phyloP scores from a whole-genome alignment of 2,113 vertebrate species.

The Carollia perspicillata region DNA sequence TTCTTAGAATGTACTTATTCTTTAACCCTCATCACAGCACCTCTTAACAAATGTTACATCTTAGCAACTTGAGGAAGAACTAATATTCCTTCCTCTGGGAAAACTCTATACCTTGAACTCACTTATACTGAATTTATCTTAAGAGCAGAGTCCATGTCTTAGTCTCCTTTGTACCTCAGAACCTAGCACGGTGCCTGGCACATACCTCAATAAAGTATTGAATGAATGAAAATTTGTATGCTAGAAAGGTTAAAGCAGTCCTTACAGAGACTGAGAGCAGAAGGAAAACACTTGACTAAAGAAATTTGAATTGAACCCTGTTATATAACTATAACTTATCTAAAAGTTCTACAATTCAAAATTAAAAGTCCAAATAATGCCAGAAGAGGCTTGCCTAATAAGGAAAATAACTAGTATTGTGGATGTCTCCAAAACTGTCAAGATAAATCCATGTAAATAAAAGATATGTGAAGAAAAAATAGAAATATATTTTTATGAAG shows the following conservation, averaged over 20 bases:
- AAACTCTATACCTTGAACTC: neutral
- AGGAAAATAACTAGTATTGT: neutral
- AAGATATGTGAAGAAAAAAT: constrained; percentile 7
- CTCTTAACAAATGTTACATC: neutral
- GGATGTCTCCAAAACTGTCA: neutral
- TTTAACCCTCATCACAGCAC: neutral
- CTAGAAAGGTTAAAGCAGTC: neutral
- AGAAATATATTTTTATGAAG: constrained; percentile 31
- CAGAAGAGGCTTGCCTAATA: neutral
- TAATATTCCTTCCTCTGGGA: neutral
- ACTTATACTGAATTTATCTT: neutral
- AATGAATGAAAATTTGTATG: neutral
- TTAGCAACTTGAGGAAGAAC: neutral
- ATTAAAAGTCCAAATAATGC: constrained; percentile 6
- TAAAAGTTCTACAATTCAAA: constrained; percentile 9
- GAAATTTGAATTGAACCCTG: neutral
- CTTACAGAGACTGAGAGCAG: neutral
- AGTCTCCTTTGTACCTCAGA: neutral
- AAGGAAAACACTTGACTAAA: neutral
- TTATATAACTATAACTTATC: neutral
- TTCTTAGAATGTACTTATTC: neutral
- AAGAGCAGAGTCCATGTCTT: neutral
- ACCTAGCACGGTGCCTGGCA: neutral
- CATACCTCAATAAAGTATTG: neutral
- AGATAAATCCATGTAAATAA: neutral